These are phyloP conservation scores for Crocuta crocuta DNA, from an alignment of 2,113 vertebrate species.

Conservation along the genomic window DNA sequence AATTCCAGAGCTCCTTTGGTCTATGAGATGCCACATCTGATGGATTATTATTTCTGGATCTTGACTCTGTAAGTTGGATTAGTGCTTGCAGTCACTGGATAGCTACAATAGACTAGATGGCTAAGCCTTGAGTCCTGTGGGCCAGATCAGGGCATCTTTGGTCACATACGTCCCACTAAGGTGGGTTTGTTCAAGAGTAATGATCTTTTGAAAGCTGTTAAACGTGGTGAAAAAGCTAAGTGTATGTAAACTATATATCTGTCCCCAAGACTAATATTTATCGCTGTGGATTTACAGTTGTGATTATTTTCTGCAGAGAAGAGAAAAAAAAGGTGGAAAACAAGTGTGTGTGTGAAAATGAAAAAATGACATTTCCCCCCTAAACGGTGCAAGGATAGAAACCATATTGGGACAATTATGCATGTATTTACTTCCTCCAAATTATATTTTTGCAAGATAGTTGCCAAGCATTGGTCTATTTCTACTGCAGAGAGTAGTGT, in stretches of 20 bases:
- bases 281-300: not conserved
- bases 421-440: not conserved
- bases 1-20: not conserved
- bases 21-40: not conserved
- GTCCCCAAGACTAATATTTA: not conserved
- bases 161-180: not conserved
- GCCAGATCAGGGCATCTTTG: not conserved
- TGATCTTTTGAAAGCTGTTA: not conserved
- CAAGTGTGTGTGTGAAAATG: not conserved
- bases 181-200: not conserved
- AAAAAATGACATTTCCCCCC: not conserved
- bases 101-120: not conserved
- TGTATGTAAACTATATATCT: not conserved
- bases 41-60: conserved; percentile 29
- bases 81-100: not conserved
- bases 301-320: conserved; percentile 24
- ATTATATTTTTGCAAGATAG: conserved; percentile 28
- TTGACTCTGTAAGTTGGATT: not conserved
- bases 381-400: conserved; percentile 17
- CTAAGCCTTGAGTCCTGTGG: not conserved
- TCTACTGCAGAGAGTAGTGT: not conserved
- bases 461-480: not conserved
- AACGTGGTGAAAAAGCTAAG: not conserved
- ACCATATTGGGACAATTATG: not conserved
- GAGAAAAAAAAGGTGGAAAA: not conserved